Evolutionary conservation across 2,888 invertebrate genomes (phyloP).

Genomic region (Drosophila rubida): DNA sequence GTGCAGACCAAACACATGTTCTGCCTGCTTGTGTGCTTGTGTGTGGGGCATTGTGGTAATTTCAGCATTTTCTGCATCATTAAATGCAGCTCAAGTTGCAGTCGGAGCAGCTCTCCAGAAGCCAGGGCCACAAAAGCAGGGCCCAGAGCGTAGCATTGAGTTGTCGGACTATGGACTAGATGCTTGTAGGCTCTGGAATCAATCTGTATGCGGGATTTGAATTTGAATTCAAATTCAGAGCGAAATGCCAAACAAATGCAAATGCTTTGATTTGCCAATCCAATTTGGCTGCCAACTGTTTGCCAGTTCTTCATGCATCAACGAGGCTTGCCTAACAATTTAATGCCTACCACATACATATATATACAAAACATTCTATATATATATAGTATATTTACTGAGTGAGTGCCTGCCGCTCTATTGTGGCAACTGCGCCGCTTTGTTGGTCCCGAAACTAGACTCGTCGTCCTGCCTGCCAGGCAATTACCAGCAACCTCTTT

Average conservation of each 20-base stretch:
- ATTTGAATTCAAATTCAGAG: slow-evolving; percentile 7
- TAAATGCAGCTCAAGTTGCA: slow-evolving; percentile 51
- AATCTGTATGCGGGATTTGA: slow-evolving; percentile 2
- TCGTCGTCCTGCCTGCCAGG: slow-evolving; percentile 28
- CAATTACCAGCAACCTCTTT: slow-evolving; percentile 46
- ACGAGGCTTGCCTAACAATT: slow-evolving; percentile 34
- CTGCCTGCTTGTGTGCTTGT: not conserved
- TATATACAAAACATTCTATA: not conserved
- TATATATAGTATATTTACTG: slow-evolving; percentile 3
- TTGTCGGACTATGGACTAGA: not conserved
- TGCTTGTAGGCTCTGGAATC: not conserved
- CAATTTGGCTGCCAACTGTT: slow-evolving; percentile 39
- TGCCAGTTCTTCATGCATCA: slow-evolving; percentile 52
- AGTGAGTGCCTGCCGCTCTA: not conserved
- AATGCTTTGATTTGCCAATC: slow-evolving; percentile 50
- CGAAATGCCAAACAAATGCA: slow-evolving; percentile 23
- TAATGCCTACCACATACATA: slow-evolving; percentile 2
- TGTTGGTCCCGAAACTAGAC: slow-evolving; percentile 40
- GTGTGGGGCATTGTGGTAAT: slow-evolving; percentile 32
- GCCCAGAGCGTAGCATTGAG: not conserved
- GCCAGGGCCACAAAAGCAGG: not conserved
- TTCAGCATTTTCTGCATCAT: slow-evolving; percentile 60
- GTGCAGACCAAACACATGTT: slow-evolving; percentile 24
- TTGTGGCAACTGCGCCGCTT: slow-evolving; percentile 29
- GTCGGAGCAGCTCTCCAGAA: slow-evolving; percentile 8